Percentiles rank a stretch among this genome's conserved stretches.
Conservation (phyloP, 2,888 invertebrate genomes). For the Meteorus cinctellus region DNA sequence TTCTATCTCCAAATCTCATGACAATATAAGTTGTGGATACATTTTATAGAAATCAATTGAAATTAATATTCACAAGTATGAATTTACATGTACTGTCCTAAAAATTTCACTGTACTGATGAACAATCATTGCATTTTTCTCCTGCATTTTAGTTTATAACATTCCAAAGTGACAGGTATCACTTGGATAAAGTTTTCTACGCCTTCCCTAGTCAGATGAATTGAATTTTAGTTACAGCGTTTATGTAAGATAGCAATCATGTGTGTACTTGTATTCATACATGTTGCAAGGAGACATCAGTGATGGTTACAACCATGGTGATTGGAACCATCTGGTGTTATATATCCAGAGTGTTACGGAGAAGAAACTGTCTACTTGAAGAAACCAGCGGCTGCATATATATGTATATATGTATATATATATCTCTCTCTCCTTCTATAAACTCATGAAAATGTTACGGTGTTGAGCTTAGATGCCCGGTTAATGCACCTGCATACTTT, state of each 20-base stretch:
- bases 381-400: constrained; percentile 39
- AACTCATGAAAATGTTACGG: constrained; percentile 61
- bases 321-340: constrained; percentile 29
- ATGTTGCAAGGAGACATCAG: background rate
- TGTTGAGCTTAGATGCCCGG: constrained; percentile 66
- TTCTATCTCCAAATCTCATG: too few species aligned
- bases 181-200: too few species aligned
- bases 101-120: too few species aligned
- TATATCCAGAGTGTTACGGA: constrained; percentile 7
- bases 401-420: constrained; percentile 19
- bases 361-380: constrained; percentile 26
- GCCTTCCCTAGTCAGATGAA: too few species aligned
- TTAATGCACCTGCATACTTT: constrained; percentile 70
- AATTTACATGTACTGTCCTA: too few species aligned
- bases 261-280: background rate
- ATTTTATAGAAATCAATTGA: too few species aligned
- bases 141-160: too few species aligned
- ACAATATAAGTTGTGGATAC: too few species aligned
- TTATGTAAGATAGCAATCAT: background rate
- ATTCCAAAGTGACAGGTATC: too few species aligned
- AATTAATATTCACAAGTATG: too few species aligned
- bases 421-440: constrained; percentile 38
- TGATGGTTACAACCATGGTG: constrained; percentile 13
- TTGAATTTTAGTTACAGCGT: background rate
- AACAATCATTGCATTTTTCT: too few species aligned